Base-by-base conservation (phyloP, 1,140 invertebrate species). In the Saccostrea cuccullata region DNA sequence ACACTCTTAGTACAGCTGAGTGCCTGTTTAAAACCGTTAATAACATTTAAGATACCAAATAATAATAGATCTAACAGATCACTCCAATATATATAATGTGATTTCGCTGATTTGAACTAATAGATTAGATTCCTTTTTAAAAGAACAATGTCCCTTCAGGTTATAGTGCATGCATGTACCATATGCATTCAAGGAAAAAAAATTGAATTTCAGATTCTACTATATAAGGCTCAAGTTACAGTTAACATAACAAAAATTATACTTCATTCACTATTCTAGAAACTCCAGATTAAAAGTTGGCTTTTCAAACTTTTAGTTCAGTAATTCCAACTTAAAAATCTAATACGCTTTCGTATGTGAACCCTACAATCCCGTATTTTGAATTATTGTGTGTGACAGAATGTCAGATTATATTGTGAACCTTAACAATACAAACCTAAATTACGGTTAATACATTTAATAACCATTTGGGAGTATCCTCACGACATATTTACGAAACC, bases 401-500 rank as follows among this genome's bases (percentile, higher is more conserved):
- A 47, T 47, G 47, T 47, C 47, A 47, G 9, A 47, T 47, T 47
- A 20, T n/a, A 67, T 67, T 67, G 60, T 20, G 6, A 23, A 67
- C 20, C 60, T n/a, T n/a, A 67, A 17, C 60, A 67, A 67, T 20
- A 67, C 60, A 36, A 77, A 36, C 23, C 30, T 77, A 15, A 67
- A 67, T 67, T 77, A 77, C 30, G 26, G 70, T 77, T 77, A 77
- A 30, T 36, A 77, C 30, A 15, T 77, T 77, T 36, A 77, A 30
- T 77, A 30, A 30, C 26, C 26, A 77, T 77, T 77, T 77, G 23
- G 23, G 13, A 30, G 23, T 30, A 30, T 30, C 23, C 23, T 36
- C 70, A 30, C 23, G 26, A 13, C 9, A 30, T 15, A 11, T 36
- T 77, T 15, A 26, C 70, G 30, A 77, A 77, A 47, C 12, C 70